A percentile compares a stretch with the other conserved stretches of the same genome.
phyloP scores from a whole-genome alignment of 2,888 invertebrate genomes.

The Tenthredo livida region DNA sequence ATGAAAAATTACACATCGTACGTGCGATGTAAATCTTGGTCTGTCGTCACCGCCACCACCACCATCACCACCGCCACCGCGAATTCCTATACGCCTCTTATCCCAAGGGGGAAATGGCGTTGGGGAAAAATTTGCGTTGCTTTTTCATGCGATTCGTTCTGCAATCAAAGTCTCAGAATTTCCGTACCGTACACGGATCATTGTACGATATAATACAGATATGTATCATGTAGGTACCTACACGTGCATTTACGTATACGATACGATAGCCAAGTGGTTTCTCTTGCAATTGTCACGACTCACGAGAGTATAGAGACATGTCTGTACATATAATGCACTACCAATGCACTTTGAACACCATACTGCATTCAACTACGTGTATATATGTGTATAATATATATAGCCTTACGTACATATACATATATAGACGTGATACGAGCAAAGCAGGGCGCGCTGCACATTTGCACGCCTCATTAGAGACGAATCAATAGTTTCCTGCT shows the following conservation, averaged over 20 bases:
- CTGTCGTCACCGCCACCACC: background rate
- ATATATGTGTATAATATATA: background rate
- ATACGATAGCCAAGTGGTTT: slow-evolving; percentile 3
- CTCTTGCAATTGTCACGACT: slow-evolving; percentile 60
- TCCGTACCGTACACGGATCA: background rate
- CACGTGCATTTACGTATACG: background rate
- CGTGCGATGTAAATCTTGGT: slow-evolving; percentile 26
- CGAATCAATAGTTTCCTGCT: slow-evolving; percentile 69
- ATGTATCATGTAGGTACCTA: background rate
- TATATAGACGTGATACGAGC: background rate
- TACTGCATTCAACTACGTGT: background rate
- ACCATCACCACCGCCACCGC: background rate
- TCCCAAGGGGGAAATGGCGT: background rate
- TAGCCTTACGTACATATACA: background rate
- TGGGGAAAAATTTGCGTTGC: slow-evolving; percentile 29
- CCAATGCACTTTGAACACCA: slow-evolving; percentile 39
- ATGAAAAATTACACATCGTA: slow-evolving; percentile 37
- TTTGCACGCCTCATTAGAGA: slow-evolving; percentile 67
- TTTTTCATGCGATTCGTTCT: slow-evolving; percentile 29
- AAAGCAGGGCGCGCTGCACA: slow-evolving; percentile 4
- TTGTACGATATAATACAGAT: background rate
- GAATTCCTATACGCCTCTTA: slow-evolving; percentile 7
- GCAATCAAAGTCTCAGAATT: slow-evolving; percentile 29
- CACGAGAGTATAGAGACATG: slow-evolving; percentile 57
- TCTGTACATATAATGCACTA: slow-evolving; percentile 54